Evolutionary conservation across 1,140 invertebrate species (phyloP).

Genomic region (Tetranychus urticae): DNA sequence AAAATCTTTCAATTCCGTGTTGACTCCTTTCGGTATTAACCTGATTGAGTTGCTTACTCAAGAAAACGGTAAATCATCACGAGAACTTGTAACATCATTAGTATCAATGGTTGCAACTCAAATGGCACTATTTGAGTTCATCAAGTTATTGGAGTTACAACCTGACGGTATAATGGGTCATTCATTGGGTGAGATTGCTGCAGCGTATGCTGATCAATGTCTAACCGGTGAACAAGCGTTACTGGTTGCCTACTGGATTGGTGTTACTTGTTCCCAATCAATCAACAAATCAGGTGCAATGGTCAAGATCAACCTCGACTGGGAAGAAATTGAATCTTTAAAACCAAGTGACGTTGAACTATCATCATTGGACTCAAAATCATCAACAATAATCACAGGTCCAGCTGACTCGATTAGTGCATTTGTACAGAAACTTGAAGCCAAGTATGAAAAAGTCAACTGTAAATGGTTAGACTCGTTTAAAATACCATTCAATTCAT

Average conservation of each 20-base stretch:
- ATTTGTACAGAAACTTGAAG: too few species aligned
- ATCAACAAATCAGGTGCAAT: constrained; percentile 33
- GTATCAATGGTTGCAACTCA: constrained; percentile 82
- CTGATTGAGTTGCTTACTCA: constrained; percentile 1
- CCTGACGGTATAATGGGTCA: constrained; percentile 87
- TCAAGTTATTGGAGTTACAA: constrained; percentile 43
- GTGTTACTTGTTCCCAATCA: neutral
- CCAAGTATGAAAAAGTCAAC: too few species aligned
- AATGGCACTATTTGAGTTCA: constrained; percentile 63
- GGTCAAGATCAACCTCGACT: constrained; percentile 55
- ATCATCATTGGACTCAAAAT: constrained; percentile 79
- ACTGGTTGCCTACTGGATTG: constrained; percentile 25
- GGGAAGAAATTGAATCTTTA: constrained; percentile 47
- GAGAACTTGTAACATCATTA: constrained; percentile 32
- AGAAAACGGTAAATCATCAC: too few species aligned
- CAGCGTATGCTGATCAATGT: constrained; percentile 30
- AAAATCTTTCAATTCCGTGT: neutral
- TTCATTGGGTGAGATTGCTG: constrained; percentile 47
- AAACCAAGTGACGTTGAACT: constrained; percentile 50
- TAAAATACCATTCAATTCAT: too few species aligned
- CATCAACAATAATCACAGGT: constrained; percentile 81
- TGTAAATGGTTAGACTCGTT: too few species aligned
- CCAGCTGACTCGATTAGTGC: constrained; percentile 17
- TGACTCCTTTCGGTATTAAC: constrained; percentile 1
- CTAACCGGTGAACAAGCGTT: constrained; percentile 28